Base-by-base conservation (phyloP, 1,140 invertebrate genomes). In the Lordiphosa mommai region DNA sequence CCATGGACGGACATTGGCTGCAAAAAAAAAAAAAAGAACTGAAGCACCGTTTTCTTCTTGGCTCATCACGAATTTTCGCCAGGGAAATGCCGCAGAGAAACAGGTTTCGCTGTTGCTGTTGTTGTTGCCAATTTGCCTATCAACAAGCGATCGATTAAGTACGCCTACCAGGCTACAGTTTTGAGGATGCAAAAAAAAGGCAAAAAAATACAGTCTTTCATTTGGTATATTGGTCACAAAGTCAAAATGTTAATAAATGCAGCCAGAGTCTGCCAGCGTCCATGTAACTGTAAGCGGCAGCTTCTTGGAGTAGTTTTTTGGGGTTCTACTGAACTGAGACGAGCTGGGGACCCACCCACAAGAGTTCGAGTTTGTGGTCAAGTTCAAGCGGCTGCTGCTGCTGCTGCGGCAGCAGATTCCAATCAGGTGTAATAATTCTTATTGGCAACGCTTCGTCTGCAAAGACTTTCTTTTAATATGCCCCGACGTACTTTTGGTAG, bases 371-470 rank as follows among this genome's bases (percentile, higher is more conserved):
- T 29, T 27, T 44, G 59, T 86, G 82, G 82, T 86, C 82, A 86
- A 86, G 82, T 86, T 72, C 72, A 69, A 51, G 72, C 66, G 70
- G 64, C 65, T 48, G 57, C 36, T 46, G 41, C 23, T 12, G 44
- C 47, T 38, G 61, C 72, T 51, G 37, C 56, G 51, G 71, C 77
- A 77, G 63, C 72, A 63, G 84, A 88, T 88, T 77, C 76, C 86
- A 88, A 88, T 88, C 87, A 88, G 87, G 86, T 88, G 86, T 88
- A 88, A 88, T 88, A 88, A 88, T 88, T 88, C 80, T 86, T 88
- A 88, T 88, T 88, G 72, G 86, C 71, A 82, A 88, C 80, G 86
- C 80, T 87, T 79, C 67, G 58, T 64, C 59, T 51, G 44, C 49
- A 71, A 72, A 61, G 73, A 80, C 74, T 82, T 82, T 82, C 76